Evolutionary conservation across 1,140 invertebrate species (phyloP).

Genomic region (Danaus plexippus): DNA sequence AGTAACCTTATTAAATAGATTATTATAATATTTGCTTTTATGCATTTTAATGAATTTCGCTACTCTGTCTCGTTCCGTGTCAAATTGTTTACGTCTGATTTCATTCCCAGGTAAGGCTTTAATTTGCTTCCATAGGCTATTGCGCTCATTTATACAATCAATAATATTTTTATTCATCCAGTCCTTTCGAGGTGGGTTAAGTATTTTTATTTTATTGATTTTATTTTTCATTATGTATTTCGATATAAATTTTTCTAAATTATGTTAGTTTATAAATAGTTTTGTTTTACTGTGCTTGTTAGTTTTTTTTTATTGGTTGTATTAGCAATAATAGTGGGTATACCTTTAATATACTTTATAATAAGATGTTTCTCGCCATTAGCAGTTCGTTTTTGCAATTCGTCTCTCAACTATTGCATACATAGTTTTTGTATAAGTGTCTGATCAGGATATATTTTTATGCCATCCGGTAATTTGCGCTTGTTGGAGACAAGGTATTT

Average conservation of each 20-base stretch:
- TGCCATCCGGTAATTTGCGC: conserved; percentile 16
- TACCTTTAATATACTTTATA: conserved; percentile 14
- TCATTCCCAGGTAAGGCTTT: too few species aligned
- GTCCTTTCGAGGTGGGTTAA: conserved; percentile 22
- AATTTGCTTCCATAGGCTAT: too few species aligned
- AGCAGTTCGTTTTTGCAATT: conserved; percentile 13
- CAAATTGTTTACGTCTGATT: too few species aligned
- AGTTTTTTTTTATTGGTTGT: conserved; percentile 13
- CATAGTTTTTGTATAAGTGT: conserved; percentile 19
- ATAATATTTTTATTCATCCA: conserved; percentile 32
- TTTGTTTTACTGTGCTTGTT: conserved; percentile 1
- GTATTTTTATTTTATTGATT: conserved; percentile 23
- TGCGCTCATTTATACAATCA: conserved; percentile 9
- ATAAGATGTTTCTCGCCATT: conserved; percentile 13
- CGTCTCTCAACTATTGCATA: conserved; percentile 12
- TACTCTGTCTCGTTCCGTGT: too few species aligned
- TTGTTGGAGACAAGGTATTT: conserved; percentile 20
- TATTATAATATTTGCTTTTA: too few species aligned
- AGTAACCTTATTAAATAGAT: too few species aligned
- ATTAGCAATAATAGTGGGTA: conserved; percentile 9
- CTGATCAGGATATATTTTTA: conserved; percentile 26
- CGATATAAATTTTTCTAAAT: conserved; percentile 13
- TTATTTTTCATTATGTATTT: conserved; percentile 13
- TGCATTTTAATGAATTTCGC: too few species aligned
- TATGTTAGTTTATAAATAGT: too few species aligned